Evolutionary conservation across 37 sponge, comb jelly and placozoan species (phyloP).

Genomic region (Haliclona indistincta): DNA sequence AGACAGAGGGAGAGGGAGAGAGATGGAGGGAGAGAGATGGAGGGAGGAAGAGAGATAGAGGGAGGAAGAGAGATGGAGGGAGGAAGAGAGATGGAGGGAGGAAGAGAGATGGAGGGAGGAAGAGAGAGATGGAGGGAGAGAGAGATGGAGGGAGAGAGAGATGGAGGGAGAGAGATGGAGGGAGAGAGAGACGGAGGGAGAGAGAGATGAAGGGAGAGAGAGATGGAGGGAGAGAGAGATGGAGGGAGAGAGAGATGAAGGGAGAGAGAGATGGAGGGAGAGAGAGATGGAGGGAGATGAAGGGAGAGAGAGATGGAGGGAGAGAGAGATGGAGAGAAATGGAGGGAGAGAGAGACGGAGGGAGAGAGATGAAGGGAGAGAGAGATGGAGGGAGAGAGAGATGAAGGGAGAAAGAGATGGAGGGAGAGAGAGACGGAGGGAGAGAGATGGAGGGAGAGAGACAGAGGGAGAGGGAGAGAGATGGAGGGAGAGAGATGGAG

Average conservation of each 20-base stretch:
- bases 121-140: background rate
- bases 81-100: slow-evolving; percentile 6
- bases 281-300: background rate
- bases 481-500: slow-evolving; percentile 1
- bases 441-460: slow-evolving; percentile 2
- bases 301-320: slow-evolving; percentile 9
- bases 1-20: background rate
- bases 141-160: slow-evolving; percentile 1
- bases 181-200: background rate
- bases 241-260: slow-evolving; percentile 4
- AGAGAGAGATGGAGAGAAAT: slow-evolving; percentile 2
- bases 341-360: background rate
- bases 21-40: background rate
- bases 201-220: background rate
- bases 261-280: slow-evolving; percentile 7
- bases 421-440: slow-evolving; percentile 13
- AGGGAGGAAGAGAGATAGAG: background rate
- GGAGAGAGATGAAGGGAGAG: too few relatives aligned
- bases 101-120: slow-evolving; percentile 2
- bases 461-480: background rate
- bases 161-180: slow-evolving; percentile 10
- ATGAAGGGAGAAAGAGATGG: too few relatives aligned
- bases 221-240: slow-evolving; percentile 4
- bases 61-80: slow-evolving; percentile 10
- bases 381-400: slow-evolving; percentile 1